These are phyloP conservation scores for Idris sp. DNA, from an alignment of 1,140 invertebrate genomes.

Conservation along the genomic window DNA sequence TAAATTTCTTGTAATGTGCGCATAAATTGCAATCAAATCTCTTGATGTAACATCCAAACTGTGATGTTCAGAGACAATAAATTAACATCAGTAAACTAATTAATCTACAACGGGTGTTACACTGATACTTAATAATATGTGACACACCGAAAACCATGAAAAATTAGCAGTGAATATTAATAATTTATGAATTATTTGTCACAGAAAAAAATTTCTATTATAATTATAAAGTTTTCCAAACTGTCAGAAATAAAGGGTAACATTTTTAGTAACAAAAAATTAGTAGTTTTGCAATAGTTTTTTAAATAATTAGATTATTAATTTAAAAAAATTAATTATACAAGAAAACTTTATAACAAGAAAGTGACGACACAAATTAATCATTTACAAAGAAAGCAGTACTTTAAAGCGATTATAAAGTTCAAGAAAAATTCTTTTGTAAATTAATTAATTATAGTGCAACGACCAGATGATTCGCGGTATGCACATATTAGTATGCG, in stretches of 20 bases:
- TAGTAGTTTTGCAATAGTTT: no score
- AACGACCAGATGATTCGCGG: slow-evolving; percentile 1
- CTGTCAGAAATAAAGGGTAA: no score
- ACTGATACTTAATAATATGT: slow-evolving; percentile 10
- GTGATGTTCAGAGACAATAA: slow-evolving; percentile 8
- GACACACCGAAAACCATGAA: slow-evolving; percentile 8
- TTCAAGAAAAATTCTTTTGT: neutral
- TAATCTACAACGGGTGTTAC: slow-evolving; percentile 7
- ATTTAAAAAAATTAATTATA: no score
- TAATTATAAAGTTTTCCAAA: no score
- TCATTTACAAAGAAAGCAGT: no score
- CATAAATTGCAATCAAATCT: slow-evolving; percentile 24
- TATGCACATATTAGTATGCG: slow-evolving; percentile 20
- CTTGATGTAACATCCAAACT: neutral
- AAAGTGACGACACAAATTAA: no score
- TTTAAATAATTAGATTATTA: no score
- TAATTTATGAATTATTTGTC: no score
- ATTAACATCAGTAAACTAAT: slow-evolving; percentile 19
- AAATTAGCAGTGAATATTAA: neutral
- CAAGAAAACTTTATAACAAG: no score
- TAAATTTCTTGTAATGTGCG: neutral
- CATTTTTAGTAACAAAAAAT: no score
- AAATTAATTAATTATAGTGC: slow-evolving; percentile 28
- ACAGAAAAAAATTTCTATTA: no score
- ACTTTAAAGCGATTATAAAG: no score